A percentile compares a stretch with the other conserved stretches of the same genome.
phyloP scores from a whole-genome alignment of 2,113 vertebrate genomes.

The Raja brachyura region DNA sequence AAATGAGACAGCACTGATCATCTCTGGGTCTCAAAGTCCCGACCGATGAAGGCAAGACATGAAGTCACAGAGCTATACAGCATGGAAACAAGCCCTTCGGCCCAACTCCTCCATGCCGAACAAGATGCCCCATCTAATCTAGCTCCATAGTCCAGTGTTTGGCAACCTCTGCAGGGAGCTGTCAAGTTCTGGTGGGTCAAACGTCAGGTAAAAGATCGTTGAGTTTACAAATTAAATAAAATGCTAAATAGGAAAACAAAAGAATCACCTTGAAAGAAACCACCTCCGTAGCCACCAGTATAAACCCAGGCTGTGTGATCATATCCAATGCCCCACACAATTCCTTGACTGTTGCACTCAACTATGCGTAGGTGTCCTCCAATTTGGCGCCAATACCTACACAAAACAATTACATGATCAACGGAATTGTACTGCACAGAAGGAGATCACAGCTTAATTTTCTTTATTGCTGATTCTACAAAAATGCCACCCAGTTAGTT shows the following conservation, averaged over 20 bases:
- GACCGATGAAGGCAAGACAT: no score
- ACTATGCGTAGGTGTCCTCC: constrained; percentile 81
- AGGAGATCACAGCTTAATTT: background rate
- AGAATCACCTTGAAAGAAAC: constrained; percentile 79
- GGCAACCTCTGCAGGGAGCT: background rate
- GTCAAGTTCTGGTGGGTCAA: background rate
- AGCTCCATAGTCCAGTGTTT: background rate
- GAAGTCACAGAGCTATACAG: no score
- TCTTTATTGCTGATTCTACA: background rate
- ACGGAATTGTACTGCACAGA: background rate
- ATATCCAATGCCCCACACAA: constrained; percentile 88
- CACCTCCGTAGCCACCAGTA: constrained; percentile 80
- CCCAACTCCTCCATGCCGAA: no score
- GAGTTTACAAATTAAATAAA: background rate
- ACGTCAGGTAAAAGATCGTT: no score
- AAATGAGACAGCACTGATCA: no score
- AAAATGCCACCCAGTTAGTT: background rate
- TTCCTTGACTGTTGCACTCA: constrained; percentile 73
- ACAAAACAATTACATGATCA: background rate
- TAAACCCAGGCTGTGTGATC: constrained; percentile 87
- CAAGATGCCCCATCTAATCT: no score
- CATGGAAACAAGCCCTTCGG: no score
- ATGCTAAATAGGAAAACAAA: background rate
- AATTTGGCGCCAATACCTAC: constrained; percentile 91
- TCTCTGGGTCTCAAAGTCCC: no score